Percentiles rank a stretch among this genome's conserved stretches.
These are phyloP conservation scores for Drosophila gaucha DNA, from an alignment of 2,888 invertebrate species.

Conservation along the genomic window DNA sequence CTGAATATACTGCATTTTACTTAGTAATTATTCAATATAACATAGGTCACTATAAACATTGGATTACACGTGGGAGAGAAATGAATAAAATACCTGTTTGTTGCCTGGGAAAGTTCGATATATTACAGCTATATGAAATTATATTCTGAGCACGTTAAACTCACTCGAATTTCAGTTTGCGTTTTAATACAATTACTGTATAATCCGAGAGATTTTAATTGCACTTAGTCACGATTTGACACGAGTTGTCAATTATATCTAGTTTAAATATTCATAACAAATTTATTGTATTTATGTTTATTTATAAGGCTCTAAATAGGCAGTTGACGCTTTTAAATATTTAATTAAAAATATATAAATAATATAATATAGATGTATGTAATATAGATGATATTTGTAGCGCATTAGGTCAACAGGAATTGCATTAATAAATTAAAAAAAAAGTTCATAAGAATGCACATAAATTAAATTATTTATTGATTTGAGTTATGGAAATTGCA, in stretches of 20 bases:
- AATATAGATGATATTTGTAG: too few relatives aligned
- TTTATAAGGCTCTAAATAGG: not conserved
- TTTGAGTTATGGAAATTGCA: not conserved
- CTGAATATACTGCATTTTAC: constrained; percentile 3
- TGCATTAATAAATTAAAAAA: not conserved
- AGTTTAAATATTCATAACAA: not conserved
- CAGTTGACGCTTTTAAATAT: not conserved
- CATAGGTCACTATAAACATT: too few relatives aligned
- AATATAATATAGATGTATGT: too few relatives aligned
- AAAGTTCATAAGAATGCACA: constrained; percentile 16
- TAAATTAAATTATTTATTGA: constrained; percentile 1
- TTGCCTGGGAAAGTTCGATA: constrained; percentile 10
- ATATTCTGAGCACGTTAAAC: constrained; percentile 2
- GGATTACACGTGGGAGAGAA: constrained; percentile 2
- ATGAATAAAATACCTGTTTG: constrained; percentile 15
- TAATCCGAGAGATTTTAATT: not conserved
- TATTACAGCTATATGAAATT: not conserved
- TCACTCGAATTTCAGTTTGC: not conserved
- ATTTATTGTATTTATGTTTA: not conserved
- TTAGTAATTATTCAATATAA: not conserved
- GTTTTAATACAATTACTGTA: too few relatives aligned
- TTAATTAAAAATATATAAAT: too few relatives aligned
- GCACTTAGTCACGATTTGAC: constrained; percentile 8
- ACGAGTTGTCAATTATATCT: not conserved
- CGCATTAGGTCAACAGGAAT: not conserved